Evolutionary conservation across 2,797 vertebrate genomes (phyloP), one percentile per base, ranked within the genome.

Genomic region (Neosalanx taihuensis): DNA sequence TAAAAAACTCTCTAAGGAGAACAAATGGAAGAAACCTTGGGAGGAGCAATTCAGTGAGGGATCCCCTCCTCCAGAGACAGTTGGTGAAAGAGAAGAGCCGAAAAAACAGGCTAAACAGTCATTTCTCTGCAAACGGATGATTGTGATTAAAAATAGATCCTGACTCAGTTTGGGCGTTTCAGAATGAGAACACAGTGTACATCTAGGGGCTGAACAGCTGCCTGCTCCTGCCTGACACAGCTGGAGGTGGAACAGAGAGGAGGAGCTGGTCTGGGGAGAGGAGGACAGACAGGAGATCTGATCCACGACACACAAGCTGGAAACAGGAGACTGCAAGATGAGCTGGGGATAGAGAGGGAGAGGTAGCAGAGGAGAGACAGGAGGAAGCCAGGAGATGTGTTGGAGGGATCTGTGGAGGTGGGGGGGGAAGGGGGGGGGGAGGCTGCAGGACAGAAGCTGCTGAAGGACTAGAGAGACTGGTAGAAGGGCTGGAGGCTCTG

Each of bases 181-280:
- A n/a, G 51, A 56, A n/a, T 56, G 51, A 56, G 51, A 17, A 18
- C 51, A 56, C 15, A 56, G 51, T 1, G 51, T 41, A 41, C 37
- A 1, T 41, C 9, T 6, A 41, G 10, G 7, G 7, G 7, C 37
- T 6, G 31, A 63, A 31, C 31, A 63, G 30, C 17, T 63, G 61
- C 18, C 61, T 62, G 26, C 30, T 62, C 15, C 26, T 33, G 61
- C 31, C 15, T 61, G 59, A 61, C 7, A 29, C 7, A 61, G 51
- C 49, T 18, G 17, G 49, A 18, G 49, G 15, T 4, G n/a, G 51
- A 56, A 4, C 33, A 35, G 33, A 35, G 33, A 4, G 33, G 33
- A 35, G 33, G 33, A 6, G 6, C 33, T 4, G 33, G 33, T 6
- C 33, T 35, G 33, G 72, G 58, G 74, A 83, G 76, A 72, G 62